Percentiles rank a stretch among this genome's conserved stretches.
phyloP scores from a whole-genome alignment of 2,888 invertebrate species.

The Suillia variegata region DNA sequence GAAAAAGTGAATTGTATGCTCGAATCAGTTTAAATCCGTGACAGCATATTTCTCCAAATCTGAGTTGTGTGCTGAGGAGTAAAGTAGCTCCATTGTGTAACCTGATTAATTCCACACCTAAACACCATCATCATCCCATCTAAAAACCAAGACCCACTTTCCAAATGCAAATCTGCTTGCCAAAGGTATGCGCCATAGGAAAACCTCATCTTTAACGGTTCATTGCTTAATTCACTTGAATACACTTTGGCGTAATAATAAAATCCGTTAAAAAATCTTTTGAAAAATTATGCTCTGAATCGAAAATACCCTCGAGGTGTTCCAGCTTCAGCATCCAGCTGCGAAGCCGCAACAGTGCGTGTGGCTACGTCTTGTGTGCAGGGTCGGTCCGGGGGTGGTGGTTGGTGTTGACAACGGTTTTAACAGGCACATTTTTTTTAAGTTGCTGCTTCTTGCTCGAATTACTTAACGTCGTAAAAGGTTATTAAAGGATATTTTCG shows the following conservation, averaged over 20 bases:
- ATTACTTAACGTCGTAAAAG: background rate
- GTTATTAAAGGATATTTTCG: constrained; percentile 17
- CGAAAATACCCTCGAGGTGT: constrained; percentile 43
- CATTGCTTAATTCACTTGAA: constrained; percentile 54
- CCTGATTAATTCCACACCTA: constrained; percentile 3
- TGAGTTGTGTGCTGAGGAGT: background rate
- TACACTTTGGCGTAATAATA: constrained; percentile 14
- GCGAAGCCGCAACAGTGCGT: constrained; percentile 27
- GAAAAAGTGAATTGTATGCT: constrained; percentile 37
- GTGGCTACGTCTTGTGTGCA: background rate
- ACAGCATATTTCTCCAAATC: constrained; percentile 25
- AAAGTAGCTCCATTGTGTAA: background rate
- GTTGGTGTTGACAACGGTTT: constrained; percentile 1
- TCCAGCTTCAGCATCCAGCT: constrained; percentile 32
- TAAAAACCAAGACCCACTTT: constrained; percentile 4
- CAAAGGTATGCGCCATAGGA: constrained; percentile 34
- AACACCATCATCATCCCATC: too few relatives aligned
- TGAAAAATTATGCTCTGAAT: constrained; percentile 8
- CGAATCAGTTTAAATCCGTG: constrained; percentile 48
- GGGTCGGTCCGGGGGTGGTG: constrained; percentile 4
- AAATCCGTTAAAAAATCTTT: constrained; percentile 34
- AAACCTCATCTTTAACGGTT: constrained; percentile 57
- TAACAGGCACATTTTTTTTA: background rate
- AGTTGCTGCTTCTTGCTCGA: background rate
- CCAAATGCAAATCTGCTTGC: constrained; percentile 49